These are phyloP conservation scores for Sesamia inferens DNA, from an alignment of 2,888 invertebrate genomes.

Conservation along the genomic window DNA sequence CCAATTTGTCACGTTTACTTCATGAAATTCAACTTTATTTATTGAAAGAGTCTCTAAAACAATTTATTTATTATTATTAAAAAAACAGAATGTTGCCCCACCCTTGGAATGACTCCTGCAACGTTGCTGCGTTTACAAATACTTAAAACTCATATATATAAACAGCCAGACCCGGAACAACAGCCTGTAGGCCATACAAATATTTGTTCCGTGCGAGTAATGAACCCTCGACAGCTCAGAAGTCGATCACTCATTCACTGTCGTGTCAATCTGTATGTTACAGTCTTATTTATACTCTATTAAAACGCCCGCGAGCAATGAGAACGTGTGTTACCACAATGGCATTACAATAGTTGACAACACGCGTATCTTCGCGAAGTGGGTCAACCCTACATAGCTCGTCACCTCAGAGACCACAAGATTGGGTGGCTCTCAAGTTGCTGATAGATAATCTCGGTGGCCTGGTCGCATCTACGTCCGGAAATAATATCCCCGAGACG, in stretches of 20 bases:
- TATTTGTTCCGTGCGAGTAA: no score
- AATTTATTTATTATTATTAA: no score
- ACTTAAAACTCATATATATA: no score
- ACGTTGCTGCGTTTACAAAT: no score
- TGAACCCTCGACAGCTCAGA: no score
- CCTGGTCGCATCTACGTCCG: conserved; percentile 7
- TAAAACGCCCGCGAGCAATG: background rate
- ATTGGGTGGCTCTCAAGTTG: conserved; percentile 10
- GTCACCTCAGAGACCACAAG: conserved; percentile 23
- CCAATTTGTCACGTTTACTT: background rate
- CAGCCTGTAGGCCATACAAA: no score
- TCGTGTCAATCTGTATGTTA: background rate
- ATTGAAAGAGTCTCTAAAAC: background rate
- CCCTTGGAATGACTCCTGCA: no score
- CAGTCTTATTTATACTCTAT: background rate
- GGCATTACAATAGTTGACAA: background rate
- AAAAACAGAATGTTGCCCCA: no score
- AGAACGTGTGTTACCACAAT: background rate
- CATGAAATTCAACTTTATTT: background rate
- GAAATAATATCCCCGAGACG: conserved; percentile 34
- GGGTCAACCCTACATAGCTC: conserved; percentile 13
- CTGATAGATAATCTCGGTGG: conserved; percentile 28
- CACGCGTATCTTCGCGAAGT: conserved; percentile 5
- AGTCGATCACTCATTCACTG: no score
- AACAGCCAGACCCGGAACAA: no score